Conservation (phyloP, 2,888 invertebrate genomes). For the Thalpophila matura region DNA sequence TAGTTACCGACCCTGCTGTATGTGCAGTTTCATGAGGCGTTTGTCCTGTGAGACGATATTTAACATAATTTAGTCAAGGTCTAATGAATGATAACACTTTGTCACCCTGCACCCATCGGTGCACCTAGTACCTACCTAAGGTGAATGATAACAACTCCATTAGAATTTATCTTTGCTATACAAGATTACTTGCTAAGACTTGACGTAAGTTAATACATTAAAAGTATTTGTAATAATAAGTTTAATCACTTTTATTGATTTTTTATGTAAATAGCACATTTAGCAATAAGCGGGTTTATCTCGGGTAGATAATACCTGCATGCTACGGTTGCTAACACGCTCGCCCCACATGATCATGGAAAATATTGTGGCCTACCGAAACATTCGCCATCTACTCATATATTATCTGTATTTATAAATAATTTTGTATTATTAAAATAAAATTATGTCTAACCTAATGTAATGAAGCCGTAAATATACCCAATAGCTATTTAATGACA, state of each 20-base stretch:
- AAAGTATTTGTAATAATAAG: conserved; percentile 49
- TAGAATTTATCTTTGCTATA: conserved; percentile 40
- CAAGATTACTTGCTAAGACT: conserved; percentile 25
- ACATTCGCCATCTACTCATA: too few relatives aligned
- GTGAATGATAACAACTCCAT: conserved; percentile 21
- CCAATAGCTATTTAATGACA: conserved; percentile 30
- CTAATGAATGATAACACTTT: background rate
- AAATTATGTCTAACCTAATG: background rate
- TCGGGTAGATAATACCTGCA: conserved; percentile 66
- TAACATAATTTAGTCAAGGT: background rate
- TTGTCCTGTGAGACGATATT: conserved; percentile 1
- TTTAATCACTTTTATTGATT: conserved; percentile 54
- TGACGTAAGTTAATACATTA: conserved; percentile 29
- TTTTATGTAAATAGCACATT: conserved; percentile 63
- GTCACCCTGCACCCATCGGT: too few relatives aligned
- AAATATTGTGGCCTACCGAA: conserved; percentile 33
- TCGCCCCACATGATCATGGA: conserved; percentile 41
- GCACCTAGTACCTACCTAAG: background rate
- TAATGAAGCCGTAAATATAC: conserved; percentile 19
- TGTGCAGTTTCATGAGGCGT: background rate
- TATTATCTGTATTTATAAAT: too few relatives aligned
- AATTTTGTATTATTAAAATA: background rate
- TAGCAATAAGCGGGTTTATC: conserved; percentile 69
- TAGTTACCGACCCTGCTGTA: background rate
- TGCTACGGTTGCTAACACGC: conserved; percentile 34